Conservation (phyloP, 2,888 invertebrate genomes). For the Phasia obesa region DNA sequence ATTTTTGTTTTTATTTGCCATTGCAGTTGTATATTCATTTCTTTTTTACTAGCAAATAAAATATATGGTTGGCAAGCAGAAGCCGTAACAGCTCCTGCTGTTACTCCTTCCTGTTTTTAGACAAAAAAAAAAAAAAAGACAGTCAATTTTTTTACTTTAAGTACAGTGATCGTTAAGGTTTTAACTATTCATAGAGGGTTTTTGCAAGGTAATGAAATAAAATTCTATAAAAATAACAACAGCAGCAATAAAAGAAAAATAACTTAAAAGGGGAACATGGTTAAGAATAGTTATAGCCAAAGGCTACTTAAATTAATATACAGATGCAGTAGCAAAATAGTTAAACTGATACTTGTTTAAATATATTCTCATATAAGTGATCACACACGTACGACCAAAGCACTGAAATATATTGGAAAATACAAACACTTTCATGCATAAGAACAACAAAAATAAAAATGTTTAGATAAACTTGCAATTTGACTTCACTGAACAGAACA, state of each 20-base stretch:
- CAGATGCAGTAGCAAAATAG: slow-evolving; percentile 67
- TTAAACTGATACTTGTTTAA: slow-evolving; percentile 56
- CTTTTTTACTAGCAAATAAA: slow-evolving; percentile 42
- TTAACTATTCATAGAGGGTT: slow-evolving; percentile 62
- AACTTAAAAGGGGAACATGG: slow-evolving; percentile 51
- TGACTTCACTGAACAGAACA: slow-evolving; percentile 40
- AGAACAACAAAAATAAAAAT: slow-evolving; percentile 24
- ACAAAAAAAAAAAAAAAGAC: slow-evolving; percentile 21
- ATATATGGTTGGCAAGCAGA: slow-evolving; percentile 60
- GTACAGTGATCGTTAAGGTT: slow-evolving; percentile 62
- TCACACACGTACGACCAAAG: neutral
- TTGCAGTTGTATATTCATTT: slow-evolving; percentile 22
- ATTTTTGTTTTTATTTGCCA: slow-evolving; percentile 5
- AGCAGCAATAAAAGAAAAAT: slow-evolving; percentile 22
- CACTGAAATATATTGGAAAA: slow-evolving; percentile 33
- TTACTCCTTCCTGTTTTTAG: slow-evolving; percentile 71
- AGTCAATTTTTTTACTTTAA: slow-evolving; percentile 39
- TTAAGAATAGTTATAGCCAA: slow-evolving; percentile 57
- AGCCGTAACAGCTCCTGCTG: slow-evolving; percentile 72
- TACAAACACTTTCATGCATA: slow-evolving; percentile 54
- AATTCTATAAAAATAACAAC: slow-evolving; percentile 52
- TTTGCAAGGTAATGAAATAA: slow-evolving; percentile 47
- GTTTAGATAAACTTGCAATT: slow-evolving; percentile 60
- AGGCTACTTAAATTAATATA: slow-evolving; percentile 66
- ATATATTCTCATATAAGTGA: neutral